Evolutionary conservation across 1,140 invertebrate species (phyloP), one percentile per base, ranked within the genome.

Genomic region (Hylyphantes graminicola): DNA sequence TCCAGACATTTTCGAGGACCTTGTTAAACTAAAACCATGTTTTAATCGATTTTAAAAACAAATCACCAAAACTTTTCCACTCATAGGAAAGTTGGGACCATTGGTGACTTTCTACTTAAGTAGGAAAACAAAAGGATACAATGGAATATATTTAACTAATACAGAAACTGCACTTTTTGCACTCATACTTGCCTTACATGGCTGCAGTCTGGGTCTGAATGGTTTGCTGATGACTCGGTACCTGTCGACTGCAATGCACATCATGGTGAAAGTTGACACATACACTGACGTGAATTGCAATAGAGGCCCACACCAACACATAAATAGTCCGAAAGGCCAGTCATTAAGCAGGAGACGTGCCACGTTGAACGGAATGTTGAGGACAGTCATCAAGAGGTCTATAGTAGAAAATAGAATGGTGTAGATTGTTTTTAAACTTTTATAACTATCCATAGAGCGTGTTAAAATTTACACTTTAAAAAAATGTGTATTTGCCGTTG

Each of bases 301-400:
- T 51, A 91, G 90, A 51, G 91, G 91, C 19, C 91, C 89, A n/a
- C 91, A 68, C 17, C 89, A 88, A 86, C 92, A 92, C 75, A 92
- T 86, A 15, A 90, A 85, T 7, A 61, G 53, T 1, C 91, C 91
- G 78, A 92, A 91, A 7, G 89, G 89, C 91, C 91, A 91, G 57
- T 91, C 89, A 15, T 87, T 86, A 54, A 88, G 48, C 10, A 89
- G 85, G 0, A 88, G 83, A 15, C 89, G 84, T 1, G 87, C 87
- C n/a, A 89, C 86, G 82, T 88, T 90, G 86, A 96, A 96, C 1
- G 96, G 95, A n/a, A 96, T 93, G 88, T 95, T 96, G 85, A 96
- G 93, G 1, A 96, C 86, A 0, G 95, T 93, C 93, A 96, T 95
- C 51, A 96, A 89, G 35, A 97, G 93, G 88, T 97, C 95, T 35